Evolutionary conservation across 2,797 vertebrate genomes (phyloP).

Genomic region (Arrhamphus sclerolepis): DNA sequence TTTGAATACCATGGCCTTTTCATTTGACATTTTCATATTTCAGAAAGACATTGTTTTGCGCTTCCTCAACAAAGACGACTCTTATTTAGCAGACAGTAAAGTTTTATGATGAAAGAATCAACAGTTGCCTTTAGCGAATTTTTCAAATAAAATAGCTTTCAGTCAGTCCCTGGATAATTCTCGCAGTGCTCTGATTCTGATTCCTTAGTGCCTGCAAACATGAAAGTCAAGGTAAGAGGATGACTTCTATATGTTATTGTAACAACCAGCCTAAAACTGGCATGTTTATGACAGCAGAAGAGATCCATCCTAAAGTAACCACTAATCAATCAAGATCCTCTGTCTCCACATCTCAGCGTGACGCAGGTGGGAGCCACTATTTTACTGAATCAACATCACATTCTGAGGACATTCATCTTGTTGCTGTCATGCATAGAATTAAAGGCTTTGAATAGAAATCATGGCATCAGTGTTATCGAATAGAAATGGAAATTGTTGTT

Average conservation of each 20-base stretch:
- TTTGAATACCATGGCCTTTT: slow-evolving; percentile 79
- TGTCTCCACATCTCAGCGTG: slow-evolving; percentile 38
- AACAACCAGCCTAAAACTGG: slow-evolving; percentile 47
- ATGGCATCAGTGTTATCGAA: slow-evolving; percentile 12
- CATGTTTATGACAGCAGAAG: slow-evolving; percentile 59
- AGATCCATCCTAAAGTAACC: slow-evolving; percentile 57
- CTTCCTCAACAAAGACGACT: slow-evolving; percentile 57
- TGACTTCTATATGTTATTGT: slow-evolving; percentile 58
- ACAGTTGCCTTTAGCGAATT: slow-evolving; percentile 25
- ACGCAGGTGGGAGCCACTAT: slow-evolving; percentile 46
- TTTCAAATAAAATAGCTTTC: slow-evolving; percentile 22
- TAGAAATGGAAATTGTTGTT: slow-evolving; percentile 27
- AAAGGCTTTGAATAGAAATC: slow-evolving; percentile 33
- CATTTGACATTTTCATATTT: slow-evolving; percentile 77
- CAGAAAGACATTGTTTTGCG: slow-evolving; percentile 64
- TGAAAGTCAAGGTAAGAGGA: slow-evolving; percentile 46
- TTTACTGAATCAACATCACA: slow-evolving; percentile 27
- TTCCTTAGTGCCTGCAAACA: slow-evolving; percentile 27
- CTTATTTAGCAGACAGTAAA: slow-evolving; percentile 43
- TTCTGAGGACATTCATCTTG: slow-evolving; percentile 18
- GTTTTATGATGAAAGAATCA: slow-evolving; percentile 24
- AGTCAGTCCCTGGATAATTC: slow-evolving; percentile 27
- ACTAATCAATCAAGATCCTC: slow-evolving; percentile 60
- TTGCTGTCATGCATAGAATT: slow-evolving; percentile 29
- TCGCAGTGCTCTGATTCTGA: slow-evolving; percentile 6